Evolutionary conservation across 2,113 vertebrate species (phyloP).

Genomic region (Capreolus pygargus): DNA sequence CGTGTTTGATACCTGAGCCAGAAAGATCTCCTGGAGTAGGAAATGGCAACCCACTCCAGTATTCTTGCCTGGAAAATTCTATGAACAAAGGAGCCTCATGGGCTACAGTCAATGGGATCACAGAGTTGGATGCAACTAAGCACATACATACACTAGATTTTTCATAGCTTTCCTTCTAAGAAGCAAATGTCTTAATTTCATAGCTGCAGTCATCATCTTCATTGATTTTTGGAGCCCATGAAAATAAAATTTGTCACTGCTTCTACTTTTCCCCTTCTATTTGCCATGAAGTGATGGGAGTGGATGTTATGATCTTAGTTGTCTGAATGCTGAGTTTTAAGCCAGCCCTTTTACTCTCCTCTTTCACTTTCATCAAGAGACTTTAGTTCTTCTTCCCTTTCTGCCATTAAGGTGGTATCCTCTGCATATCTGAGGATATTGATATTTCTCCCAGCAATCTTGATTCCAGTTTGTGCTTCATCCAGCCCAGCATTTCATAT

Average conservation of each 20-base stretch:
- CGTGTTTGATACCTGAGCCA: not conserved
- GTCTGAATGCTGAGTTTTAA: not conserved
- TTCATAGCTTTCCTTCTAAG: not conserved
- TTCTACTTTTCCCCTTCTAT: not conserved
- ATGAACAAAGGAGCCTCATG: not conserved
- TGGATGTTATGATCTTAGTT: not conserved
- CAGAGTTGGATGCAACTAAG: not conserved
- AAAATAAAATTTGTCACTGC: not conserved
- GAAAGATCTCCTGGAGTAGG: not conserved
- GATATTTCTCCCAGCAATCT: not conserved
- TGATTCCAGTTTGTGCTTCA: not conserved
- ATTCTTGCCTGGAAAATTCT: not conserved
- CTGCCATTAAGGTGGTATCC: not conserved
- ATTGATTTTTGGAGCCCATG: not conserved
- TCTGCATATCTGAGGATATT: not conserved
- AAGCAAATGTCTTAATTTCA: not conserved
- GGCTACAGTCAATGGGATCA: not conserved
- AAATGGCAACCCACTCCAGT: not conserved
- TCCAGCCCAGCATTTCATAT: not conserved
- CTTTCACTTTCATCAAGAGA: not conserved
- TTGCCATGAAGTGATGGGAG: not conserved
- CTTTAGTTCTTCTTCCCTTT: not conserved
- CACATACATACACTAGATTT: not conserved
- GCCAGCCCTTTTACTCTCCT: not conserved
- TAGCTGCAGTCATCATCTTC: not conserved